phyloP scores from a whole-genome alignment of 2,797 vertebrate species.

The Apogon talboti region DNA sequence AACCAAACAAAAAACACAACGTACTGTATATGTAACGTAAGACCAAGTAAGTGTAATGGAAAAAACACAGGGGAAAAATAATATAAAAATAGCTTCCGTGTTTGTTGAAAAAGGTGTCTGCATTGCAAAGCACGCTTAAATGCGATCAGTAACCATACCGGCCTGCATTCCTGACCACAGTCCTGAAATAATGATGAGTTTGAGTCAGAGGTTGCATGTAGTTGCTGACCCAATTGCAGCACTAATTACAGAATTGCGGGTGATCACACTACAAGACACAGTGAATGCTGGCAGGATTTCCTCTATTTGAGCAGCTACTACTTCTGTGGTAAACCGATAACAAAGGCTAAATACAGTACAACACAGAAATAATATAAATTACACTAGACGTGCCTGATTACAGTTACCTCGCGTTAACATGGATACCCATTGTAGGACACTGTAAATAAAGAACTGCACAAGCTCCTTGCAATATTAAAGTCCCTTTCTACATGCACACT shows the following conservation, averaged over 20 bases:
- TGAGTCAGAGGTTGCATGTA: constrained; percentile 66
- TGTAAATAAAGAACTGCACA: constrained; percentile 10
- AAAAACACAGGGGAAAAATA: background rate
- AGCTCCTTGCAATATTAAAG: constrained; percentile 36
- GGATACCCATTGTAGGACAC: background rate
- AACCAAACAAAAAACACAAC: too few relatives aligned
- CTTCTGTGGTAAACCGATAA: constrained; percentile 58
- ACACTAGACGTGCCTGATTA: constrained; percentile 6
- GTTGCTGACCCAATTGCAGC: constrained; percentile 62
- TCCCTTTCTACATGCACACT: constrained; percentile 4
- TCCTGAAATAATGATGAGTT: constrained; percentile 82
- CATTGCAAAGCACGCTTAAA: constrained; percentile 22
- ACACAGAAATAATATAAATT: constrained; percentile 23
- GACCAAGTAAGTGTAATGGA: background rate
- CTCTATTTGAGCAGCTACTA: constrained; percentile 28
- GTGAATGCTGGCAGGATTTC: constrained; percentile 43
- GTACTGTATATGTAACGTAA: too few relatives aligned
- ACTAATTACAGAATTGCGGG: constrained; percentile 67
- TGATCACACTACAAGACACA: constrained; percentile 56
- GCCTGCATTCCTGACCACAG: constrained; percentile 37
- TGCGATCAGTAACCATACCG: constrained; percentile 5
- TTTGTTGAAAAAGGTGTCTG: constrained; percentile 24
- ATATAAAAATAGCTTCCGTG: background rate
- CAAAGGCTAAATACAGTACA: constrained; percentile 36
- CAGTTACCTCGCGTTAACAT: background rate